These are phyloP conservation scores for Girardia tigrina DNA, from an alignment of 2,888 invertebrate genomes.

Conservation along the genomic window DNA sequence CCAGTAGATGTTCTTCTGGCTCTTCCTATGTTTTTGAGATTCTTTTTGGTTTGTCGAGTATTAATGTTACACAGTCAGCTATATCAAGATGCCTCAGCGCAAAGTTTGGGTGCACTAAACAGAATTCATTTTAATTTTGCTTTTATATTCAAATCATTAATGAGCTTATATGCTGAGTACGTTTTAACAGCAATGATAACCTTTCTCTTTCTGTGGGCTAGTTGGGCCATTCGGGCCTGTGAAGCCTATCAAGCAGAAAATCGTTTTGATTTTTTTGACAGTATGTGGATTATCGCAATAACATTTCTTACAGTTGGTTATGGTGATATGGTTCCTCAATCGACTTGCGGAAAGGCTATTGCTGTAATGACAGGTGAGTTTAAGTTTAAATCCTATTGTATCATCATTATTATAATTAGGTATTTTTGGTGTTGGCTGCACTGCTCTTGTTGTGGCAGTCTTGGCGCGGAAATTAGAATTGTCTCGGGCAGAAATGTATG, in stretches of 20 bases:
- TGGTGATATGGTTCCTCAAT: slow-evolving; percentile 48
- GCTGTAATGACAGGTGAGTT: slow-evolving; percentile 44
- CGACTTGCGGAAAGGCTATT: slow-evolving; percentile 48
- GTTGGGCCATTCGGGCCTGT: slow-evolving; percentile 46
- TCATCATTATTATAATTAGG: slow-evolving; percentile 29
- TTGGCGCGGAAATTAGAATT: slow-evolving; percentile 46
- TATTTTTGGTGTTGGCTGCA: slow-evolving; percentile 48
- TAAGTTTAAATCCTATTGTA: background rate
- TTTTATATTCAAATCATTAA: slow-evolving; percentile 49
- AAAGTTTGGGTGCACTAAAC: slow-evolving; percentile 59
- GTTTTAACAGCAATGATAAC: slow-evolving; percentile 45
- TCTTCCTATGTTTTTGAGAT: slow-evolving; percentile 46
- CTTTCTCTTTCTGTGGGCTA: slow-evolving; percentile 43
- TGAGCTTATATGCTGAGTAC: slow-evolving; percentile 48
- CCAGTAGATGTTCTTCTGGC: slow-evolving; percentile 46
- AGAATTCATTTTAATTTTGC: slow-evolving; percentile 86
- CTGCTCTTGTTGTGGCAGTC: slow-evolving; percentile 48
- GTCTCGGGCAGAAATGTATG: slow-evolving; percentile 47
- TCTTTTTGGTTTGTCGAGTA: slow-evolving; percentile 44
- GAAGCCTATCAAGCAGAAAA: slow-evolving; percentile 43
- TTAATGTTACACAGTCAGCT: slow-evolving; percentile 47
- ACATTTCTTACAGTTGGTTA: slow-evolving; percentile 50
- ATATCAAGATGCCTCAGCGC: slow-evolving; percentile 48
- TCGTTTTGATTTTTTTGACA: slow-evolving; percentile 45
- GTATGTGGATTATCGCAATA: slow-evolving; percentile 49